Base-by-base conservation (phyloP, 2,888 invertebrate genomes). In the Arge pagana region DNA sequence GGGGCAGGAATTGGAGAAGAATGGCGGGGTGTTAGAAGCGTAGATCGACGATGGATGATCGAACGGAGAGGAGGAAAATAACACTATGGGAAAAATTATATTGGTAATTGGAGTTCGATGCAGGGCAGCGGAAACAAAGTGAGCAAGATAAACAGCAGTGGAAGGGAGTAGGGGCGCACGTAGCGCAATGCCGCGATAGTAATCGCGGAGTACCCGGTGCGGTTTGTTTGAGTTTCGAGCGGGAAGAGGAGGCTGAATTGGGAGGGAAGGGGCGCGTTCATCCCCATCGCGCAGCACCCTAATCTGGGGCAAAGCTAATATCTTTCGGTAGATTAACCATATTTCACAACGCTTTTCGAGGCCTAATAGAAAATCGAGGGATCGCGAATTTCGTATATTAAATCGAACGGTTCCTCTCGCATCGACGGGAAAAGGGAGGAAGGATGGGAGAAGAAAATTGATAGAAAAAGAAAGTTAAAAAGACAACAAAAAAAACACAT, bases 311-410 rank as follows among this genome's bases (percentile, higher is more conserved):
- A 55, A 65, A 62, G 56, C 60, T 61, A 66, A 65, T 67, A 65
- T 63, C 61, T 66, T 65, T 59, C 61, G 56, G 52, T 63, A 62
- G 61, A 61, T 66, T 67, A 63, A 64, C 59, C 59, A 54, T 63
- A 60, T 64, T 66, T 66, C 59, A 58, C 53, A 49, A 52, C 33
- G 26, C 52, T 36, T 53, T 55, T 55, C 52, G 52, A 43, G 42
- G 58, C 28, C 51, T 48, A 40, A 42, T 19, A 42, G 30, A 30
- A 42, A 42, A 30, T 19, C 7, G 11, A 30, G 42, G 19, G n/a
- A n/a, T n/a, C n/a, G 2, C 21, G 26, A 10, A 35, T 8, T 36
- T 37, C 35, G 48, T 48, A 54, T 39, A 40, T 35, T 54, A 55
- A 53, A 58, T 56, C 54, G 39, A 42, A 18, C 33, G 24, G 30